Base-by-base conservation (phyloP, 1,140 invertebrate species). In the Leptopilina clavipes region DNA sequence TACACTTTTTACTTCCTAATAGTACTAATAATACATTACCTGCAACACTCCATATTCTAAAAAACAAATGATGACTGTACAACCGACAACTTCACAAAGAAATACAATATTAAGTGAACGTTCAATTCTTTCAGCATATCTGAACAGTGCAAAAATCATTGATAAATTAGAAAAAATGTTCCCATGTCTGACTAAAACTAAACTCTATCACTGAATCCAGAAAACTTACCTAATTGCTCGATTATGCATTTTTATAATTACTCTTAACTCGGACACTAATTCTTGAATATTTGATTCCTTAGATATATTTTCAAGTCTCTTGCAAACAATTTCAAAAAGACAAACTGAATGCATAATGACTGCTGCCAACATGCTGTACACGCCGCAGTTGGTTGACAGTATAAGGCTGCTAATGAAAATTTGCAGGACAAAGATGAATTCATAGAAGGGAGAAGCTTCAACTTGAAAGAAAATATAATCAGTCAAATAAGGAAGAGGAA, bases 21-120 rank as follows among this genome's bases (percentile, higher is more conserved):
- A 31, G 5, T 31, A 31, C 1, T 31, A 31, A 31, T 31, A 43
- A 22, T 3, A 74, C 19, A 74, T 71, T 82, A 87, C 87, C 80
- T 79, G 74, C 11, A 89, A 79, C 40, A 89, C 84, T 10, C 88
- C 88, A 45, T 86, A 89, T 77, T 89, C 88, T 11, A 90, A 73
- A 59, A 90, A 89, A 73, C 89, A 90, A 74, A 89, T 87, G 22
- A 90, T 89, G 10, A 90, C 56, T 0, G 89, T 90, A 44, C 86
- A 88, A 1, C 89, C 87, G 44, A 86, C 70, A 83, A 89, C 89
- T 81, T 90, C 89, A 18, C 84, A 86, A 12, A 90, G 75, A 73
- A 89, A 88, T 0, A 90, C 88, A n/a, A 88, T 73, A 71, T 84
- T 89, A 7, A 89, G 76, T 7, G 85, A 78, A 17, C 85, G 80